Base-by-base conservation (phyloP, 2,888 invertebrate genomes). In the Brenthis ino region DNA sequence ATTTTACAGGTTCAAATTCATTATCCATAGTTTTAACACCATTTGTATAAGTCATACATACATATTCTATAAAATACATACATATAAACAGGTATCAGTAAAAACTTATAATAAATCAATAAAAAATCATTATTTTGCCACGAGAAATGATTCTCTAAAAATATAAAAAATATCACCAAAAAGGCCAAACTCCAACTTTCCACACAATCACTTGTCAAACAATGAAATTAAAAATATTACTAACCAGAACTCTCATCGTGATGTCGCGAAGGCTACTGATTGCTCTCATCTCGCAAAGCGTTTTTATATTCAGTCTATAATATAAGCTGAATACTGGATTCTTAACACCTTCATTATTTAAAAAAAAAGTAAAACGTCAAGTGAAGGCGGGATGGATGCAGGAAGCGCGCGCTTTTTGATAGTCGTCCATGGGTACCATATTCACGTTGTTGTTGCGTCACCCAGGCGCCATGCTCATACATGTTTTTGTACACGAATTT, bases 201-300 rank as follows among this genome's bases (percentile, higher is more conserved):
- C 67, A 47, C 55, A 54, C 53, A 68, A 66, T 65, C 57, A 58
- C 61, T 57, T 65, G n/a, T 65, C 54, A 56, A 73, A 75, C 55
- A 68, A 66, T 68, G 64, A 20, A 75, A 68, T 64, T 61, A 60
- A 71, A 72, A 58, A 72, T 68, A 71, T 56, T 60, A 89, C 91
- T 86, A 76, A 91, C 91, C 91, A 91, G 89, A 85, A 90, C 85
- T 89, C 88, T 86, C 91, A 91, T 91, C 78, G 75, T 78, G 82
- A 80, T 79, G 77, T 79, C 76, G 76, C 73, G 88, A 86, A 82
- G 86, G 85, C 88, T 89, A 91, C 89, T 91, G 90, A 88, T 83
- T 81, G 76, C 72, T 70, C 74, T 75, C 84, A 82, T 81, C 82
- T 76, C 72, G 73, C 81, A 72, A 72, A 75, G 82, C 65, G 82